phyloP scores from a whole-genome alignment of 2,888 invertebrate genomes.

The Xestia xanthographa region DNA sequence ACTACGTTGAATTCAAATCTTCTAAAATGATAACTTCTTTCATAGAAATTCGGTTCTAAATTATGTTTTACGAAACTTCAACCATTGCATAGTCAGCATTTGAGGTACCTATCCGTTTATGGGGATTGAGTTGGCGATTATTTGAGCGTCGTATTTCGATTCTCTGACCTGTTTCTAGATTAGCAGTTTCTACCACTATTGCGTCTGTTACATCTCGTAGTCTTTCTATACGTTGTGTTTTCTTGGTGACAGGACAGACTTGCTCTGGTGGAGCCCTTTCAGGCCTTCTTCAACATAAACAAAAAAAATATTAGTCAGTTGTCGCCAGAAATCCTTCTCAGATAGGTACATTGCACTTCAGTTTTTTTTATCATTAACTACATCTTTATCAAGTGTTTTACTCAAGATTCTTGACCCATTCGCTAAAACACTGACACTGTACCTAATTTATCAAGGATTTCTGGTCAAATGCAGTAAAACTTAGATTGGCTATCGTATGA shows the following conservation, averaged over 20 bases:
- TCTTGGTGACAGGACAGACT: not conserved
- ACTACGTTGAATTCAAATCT: too few relatives aligned
- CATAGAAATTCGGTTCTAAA: not conserved
- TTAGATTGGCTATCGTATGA: slow-evolving; percentile 7
- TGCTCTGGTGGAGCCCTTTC: not conserved
- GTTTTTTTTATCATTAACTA: slow-evolving; percentile 6
- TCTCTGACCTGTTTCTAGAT: not conserved
- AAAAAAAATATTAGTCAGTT: not conserved
- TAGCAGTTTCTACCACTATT: not conserved
- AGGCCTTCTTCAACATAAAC: not conserved
- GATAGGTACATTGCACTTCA: not conserved
- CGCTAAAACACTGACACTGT: not conserved
- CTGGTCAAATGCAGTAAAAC: not conserved
- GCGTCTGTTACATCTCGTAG: not conserved
- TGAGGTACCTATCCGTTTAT: not conserved
- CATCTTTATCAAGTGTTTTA: slow-evolving; percentile 19
- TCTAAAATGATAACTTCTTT: not conserved
- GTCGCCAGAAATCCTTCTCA: not conserved
- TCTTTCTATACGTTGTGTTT: not conserved
- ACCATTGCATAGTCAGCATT: not conserved
- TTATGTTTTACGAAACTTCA: not conserved
- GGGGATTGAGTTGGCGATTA: not conserved
- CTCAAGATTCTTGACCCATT: slow-evolving; percentile 6
- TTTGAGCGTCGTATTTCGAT: not conserved
- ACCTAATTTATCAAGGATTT: slow-evolving; percentile 32